Base-by-base conservation (phyloP, 2,113 vertebrate species). In the Gasterosteus aculeatus region DNA sequence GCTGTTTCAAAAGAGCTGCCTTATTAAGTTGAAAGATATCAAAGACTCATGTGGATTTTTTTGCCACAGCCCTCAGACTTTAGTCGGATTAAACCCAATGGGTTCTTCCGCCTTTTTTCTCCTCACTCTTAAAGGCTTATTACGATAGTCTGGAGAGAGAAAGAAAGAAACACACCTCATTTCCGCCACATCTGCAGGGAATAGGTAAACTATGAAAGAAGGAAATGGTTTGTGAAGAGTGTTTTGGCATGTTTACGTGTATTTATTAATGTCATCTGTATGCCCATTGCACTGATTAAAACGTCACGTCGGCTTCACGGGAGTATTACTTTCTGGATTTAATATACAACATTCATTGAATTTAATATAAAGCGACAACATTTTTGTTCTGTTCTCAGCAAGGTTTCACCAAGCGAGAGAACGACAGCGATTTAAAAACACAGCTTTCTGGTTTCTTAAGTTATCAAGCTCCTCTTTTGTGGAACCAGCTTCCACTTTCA, bases 11-110 rank as follows among this genome's bases (percentile, higher is more conserved):
- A 88, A 77, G 70, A 80, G 69, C 47, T 80, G 59, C 61, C 77
- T 59, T 69, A 53, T 80, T 64, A 70, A 29, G 74, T 74, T 70
- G 72, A 57, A 57, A 66, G 69, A 84, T 80, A 82, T 85, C 61
- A 72, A 73, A 7, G 63, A 62, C 70, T 85, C 84, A 74, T 72
- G 75, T 60, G 77, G 82, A 65, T 72, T 56, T 75, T 56, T 75
- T 59, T 57, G 68, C 77, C 54, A 73, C 31, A 74, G 54, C 62
- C 67, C 59, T 72, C 69, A 59, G 65, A 69, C 10, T 69, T 67
- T 74, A 49, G 39, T 51, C 58, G 49, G 67, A 77, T 83, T 87
- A 84, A 77, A 66, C 72, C n/a, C 65, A 82, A 84, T 86, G 53
- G 72, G 68, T 68, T 77, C 62, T 53, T 70, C 46, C 73, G 54